Evolutionary conservation across 2,797 vertebrate genomes (phyloP).

Genomic region (Chanos chanos): DNA sequence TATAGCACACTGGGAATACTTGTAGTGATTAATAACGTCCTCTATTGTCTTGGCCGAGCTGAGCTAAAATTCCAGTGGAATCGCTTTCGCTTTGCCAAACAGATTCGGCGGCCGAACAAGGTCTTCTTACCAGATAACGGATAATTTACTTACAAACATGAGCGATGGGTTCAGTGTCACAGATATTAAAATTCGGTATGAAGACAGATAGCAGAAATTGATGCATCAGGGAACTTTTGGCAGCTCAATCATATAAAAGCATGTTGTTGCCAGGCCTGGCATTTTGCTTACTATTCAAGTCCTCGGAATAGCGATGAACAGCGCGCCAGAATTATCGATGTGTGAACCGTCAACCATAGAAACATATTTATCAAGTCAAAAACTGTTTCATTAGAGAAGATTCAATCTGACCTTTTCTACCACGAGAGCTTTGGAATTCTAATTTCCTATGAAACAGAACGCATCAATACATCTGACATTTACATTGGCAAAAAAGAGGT

Average conservation of each 20-base stretch:
- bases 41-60: constrained; percentile 25
- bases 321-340: not conserved
- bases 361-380: constrained; percentile 43
- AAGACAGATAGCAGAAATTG: no score
- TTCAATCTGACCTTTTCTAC: constrained; percentile 41
- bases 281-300: no score
- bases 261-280: no score
- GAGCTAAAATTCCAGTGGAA: not conserved
- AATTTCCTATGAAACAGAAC: constrained; percentile 40
- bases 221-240: no score
- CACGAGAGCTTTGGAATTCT: constrained; percentile 30
- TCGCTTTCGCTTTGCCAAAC: constrained; percentile 9
- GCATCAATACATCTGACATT: constrained; percentile 43
- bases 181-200: no score
- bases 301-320: not conserved
- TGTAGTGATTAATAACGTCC: constrained; percentile 37
- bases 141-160: not conserved
- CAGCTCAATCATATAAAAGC: no score
- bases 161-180: no score
- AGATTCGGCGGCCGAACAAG: constrained; percentile 14
- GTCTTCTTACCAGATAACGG: constrained; percentile 10
- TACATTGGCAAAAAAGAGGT: constrained; percentile 25
- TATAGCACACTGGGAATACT: constrained; percentile 58
- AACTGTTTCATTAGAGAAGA: constrained; percentile 45
- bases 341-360: constrained; percentile 8